Evolutionary conservation across 2,888 invertebrate genomes (phyloP), one percentile per base, ranked within the genome.

Genomic region (Amiota minor): DNA sequence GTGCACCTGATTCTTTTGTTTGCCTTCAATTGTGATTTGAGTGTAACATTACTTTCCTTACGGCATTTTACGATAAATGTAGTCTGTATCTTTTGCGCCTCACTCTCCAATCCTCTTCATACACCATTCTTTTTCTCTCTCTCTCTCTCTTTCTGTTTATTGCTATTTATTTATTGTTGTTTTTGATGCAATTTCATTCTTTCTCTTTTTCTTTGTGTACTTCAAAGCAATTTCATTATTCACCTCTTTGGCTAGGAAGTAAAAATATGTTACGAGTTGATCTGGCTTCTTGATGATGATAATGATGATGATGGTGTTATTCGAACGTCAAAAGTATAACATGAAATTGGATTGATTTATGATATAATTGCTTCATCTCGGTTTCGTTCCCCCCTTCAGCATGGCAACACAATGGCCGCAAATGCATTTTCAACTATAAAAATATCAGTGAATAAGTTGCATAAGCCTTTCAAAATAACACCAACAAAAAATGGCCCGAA

Each of bases 341-440:
- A 82, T 78, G 80, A 81, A 81, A 80, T 80, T 81, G 80, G 83
- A 81, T 83, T 83, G 83, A 83, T 84, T 84, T 84, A 83, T 84
- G 84, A 84, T 81, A 83, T 84, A 84, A 83, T 83, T 83, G 81
- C 79, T 81, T 79, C 50, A 23, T 8, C 50, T 47, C 11, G 1
- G 14, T 18, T n/a, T 59, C 16, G n/a, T 20, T 12, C 9, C 14
- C 16, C n/a, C 12, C 14, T 53, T 53, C 6, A 59, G 6, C 59
- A 18, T 20, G 23, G 23, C 11, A 9, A 59, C 23, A 18, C 59
- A 59, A 16, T 16, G 53, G n/a, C 11, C 53, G 59, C 59, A 59
- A 12, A 11, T 11, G 59, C 59, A 59, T n/a, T 11, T 18, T 16
- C 53, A 9, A 2, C 53, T n/a, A n/a, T 53, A 53, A n/a, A 1